Evolutionary conservation across 2,797 vertebrate species (phyloP).

Genomic region (Chromobotia macracanthus): DNA sequence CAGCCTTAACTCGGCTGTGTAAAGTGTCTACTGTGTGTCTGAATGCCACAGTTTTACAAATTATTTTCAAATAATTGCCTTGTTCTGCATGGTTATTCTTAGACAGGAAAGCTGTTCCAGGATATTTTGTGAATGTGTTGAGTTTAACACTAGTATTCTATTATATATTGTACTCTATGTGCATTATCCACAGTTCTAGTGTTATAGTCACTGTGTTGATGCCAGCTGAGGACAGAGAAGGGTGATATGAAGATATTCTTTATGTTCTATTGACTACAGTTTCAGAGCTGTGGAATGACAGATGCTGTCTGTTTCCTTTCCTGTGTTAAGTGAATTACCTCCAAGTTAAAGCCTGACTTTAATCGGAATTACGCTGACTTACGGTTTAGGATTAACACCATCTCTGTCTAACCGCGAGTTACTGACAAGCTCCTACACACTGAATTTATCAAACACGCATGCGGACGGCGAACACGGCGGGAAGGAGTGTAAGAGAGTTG

Average conservation of each 20-base stretch:
- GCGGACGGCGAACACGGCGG: slow-evolving; percentile 35
- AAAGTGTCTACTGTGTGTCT: background rate
- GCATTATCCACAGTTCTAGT: slow-evolving; percentile 24
- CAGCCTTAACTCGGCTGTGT: background rate
- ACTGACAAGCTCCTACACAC: slow-evolving; percentile 46
- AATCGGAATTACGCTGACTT: slow-evolving; percentile 54
- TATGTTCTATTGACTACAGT: slow-evolving; percentile 13
- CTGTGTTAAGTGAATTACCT: slow-evolving; percentile 57
- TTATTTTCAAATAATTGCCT: slow-evolving; percentile 3
- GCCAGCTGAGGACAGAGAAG: slow-evolving; percentile 22
- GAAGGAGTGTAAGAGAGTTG: slow-evolving; percentile 35
- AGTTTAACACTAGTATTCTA: slow-evolving; percentile 1
- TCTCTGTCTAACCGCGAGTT: slow-evolving; percentile 34
- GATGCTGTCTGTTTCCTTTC: slow-evolving; percentile 27
- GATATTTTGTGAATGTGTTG: slow-evolving; percentile 9
- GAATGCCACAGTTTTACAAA: background rate
- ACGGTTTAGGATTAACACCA: slow-evolving; percentile 55
- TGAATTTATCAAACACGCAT: slow-evolving; percentile 43
- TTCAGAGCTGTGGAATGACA: slow-evolving; percentile 35
- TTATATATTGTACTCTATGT: background rate
- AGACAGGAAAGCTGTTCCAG: background rate
- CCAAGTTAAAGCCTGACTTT: slow-evolving; percentile 48
- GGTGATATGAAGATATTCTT: slow-evolving; percentile 28
- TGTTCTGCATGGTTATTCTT: background rate
- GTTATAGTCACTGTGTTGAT: slow-evolving; percentile 2